Evolutionary conservation across 2,888 invertebrate genomes (phyloP).

Genomic region (Cremastobaeus sp.): DNA sequence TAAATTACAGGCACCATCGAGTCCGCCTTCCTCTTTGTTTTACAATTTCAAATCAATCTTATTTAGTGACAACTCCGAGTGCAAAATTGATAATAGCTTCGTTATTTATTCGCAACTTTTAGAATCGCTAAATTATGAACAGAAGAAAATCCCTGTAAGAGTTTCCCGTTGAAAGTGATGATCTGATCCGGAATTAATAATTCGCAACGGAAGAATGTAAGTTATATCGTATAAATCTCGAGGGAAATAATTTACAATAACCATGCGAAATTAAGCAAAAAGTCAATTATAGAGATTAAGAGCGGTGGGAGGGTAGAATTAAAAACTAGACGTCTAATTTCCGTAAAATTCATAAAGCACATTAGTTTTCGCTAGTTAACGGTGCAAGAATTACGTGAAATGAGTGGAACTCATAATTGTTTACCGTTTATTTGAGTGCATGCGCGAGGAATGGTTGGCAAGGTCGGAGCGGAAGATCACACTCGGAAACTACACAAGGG

Average conservation of each 20-base stretch:
- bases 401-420: constrained; percentile 54
- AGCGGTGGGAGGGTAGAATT: constrained; percentile 10
- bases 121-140: too few species aligned
- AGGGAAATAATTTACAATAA: constrained; percentile 14
- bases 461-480: constrained; percentile 68
- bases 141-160: too few species aligned
- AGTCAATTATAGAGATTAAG: constrained; percentile 27
- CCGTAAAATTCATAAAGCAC: constrained; percentile 36
- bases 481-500: constrained; percentile 70
- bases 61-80: neutral
- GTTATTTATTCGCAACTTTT: too few species aligned
- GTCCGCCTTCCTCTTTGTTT: neutral
- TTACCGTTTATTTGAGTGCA: constrained; percentile 57
- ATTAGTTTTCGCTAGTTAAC: constrained; percentile 53
- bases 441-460: constrained; percentile 60
- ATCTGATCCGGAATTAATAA: neutral
- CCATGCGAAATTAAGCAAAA: constrained; percentile 16
- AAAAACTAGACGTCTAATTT: constrained; percentile 40
- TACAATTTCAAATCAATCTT: neutral
- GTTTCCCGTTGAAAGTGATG: too few species aligned
- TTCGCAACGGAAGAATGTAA: constrained; percentile 2
- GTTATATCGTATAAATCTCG: constrained; percentile 4
- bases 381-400: constrained; percentile 50
- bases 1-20: neutral
- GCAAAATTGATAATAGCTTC: too few species aligned